Evolutionary conservation across 2,113 vertebrate species (phyloP), one percentile per base, ranked within the genome.

Genomic region (Mormyrus iriodes): DNA sequence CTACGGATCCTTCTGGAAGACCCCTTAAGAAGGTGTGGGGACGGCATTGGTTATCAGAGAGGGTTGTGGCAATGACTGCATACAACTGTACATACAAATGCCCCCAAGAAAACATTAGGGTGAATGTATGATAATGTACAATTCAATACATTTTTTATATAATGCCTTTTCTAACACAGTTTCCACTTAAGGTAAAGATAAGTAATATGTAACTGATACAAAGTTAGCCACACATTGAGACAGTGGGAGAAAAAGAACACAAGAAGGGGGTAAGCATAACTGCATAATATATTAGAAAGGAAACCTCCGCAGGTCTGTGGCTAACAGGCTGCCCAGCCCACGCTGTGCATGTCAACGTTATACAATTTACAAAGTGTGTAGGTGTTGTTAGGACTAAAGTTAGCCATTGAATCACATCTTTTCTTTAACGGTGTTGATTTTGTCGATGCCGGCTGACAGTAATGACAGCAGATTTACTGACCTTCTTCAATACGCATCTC

Each of bases 341-440:
- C 73, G n/a, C 17, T 1, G 73, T 79, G 73, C 31, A 79, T 79
- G 73, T 19, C 13, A 6, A 79, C 31, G 17, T 79, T 79, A 42
- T 79, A 79, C 73, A 79, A 79, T 79, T 42, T 4, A 19, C 73
- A 39, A 42, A 79, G 73, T 79, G 31, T 39, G 73, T 79, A 79
- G 73, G 73, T 79, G 73, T 79, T 19, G 35, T 79, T 79, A 79
- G 73, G 35, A 17, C 73, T 79, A 79, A 79, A 79, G 73, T 79
- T 79, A 35, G 73, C 31, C 8, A 7, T 79, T 79, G 73, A 79
- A 79, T 79, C 73, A 42, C 31, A 42, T 79, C 31, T 17, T 39
- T 19, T 9, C 12, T 73, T 35, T 13, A 73, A 35, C 27, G 65
- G 19, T 17, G 15, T 8, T 42, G 69, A 76, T 39, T 31, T 42